Evolutionary conservation across 2,797 vertebrate genomes (phyloP).

Genomic region (Anas bahamensis): DNA sequence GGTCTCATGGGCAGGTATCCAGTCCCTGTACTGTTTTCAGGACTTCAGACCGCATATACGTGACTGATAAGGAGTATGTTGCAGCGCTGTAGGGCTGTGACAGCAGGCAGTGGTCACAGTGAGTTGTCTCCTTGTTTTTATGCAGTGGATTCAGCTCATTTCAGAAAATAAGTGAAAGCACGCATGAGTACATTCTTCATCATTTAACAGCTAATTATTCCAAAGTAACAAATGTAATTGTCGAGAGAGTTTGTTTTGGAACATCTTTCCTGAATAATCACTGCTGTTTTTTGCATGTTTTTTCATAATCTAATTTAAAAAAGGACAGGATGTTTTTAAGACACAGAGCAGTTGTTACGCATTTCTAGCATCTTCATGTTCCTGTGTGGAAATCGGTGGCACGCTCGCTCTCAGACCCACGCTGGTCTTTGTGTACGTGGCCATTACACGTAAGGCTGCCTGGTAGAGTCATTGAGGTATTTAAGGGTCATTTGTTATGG

Average conservation of each 20-base stretch:
- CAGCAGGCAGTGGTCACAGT: background rate
- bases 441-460: background rate
- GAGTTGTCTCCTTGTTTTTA: background rate
- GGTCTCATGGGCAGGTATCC: background rate
- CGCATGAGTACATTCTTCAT: background rate
- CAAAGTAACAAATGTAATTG: slow-evolving; percentile 34
- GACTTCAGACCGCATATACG: background rate
- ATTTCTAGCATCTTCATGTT: slow-evolving; percentile 28
- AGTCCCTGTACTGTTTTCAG: background rate
- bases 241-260: slow-evolving; percentile 44
- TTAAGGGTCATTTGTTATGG: slow-evolving; percentile 29
- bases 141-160: background rate
- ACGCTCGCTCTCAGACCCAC: background rate
- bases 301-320: slow-evolving; percentile 43
- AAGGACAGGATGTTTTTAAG: slow-evolving; percentile 50
- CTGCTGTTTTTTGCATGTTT: slow-evolving; percentile 41
- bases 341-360: background rate
- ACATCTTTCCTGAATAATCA: slow-evolving; percentile 47
- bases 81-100: background rate
- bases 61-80: background rate
- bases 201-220: slow-evolving; percentile 39
- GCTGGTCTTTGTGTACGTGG: background rate
- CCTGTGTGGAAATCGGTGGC: background rate
- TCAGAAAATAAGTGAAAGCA: background rate
- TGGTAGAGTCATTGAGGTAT: background rate